phyloP scores from a whole-genome alignment of 2,797 vertebrate species.

The Psittacula derbiana region DNA sequence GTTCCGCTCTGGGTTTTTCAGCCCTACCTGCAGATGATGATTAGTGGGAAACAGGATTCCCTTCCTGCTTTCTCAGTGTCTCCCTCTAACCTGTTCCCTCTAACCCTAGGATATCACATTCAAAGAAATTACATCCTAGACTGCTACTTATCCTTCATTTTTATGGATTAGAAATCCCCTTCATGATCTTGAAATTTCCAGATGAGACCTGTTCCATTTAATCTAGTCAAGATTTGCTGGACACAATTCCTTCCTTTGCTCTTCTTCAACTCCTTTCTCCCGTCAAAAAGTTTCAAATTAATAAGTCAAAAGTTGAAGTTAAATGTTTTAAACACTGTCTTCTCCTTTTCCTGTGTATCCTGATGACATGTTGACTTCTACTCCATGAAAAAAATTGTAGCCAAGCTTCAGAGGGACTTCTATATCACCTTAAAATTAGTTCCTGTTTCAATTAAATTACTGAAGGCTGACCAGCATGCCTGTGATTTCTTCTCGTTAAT shows the following conservation, averaged over 20 bases:
- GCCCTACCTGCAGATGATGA: neutral
- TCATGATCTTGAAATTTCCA: neutral
- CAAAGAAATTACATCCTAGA: neutral
- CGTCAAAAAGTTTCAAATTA: neutral
- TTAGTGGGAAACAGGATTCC: neutral
- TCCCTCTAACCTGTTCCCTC: neutral
- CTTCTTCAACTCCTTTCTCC: neutral
- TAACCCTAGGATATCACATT: neutral
- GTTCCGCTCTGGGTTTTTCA: neutral
- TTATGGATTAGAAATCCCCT: neutral
- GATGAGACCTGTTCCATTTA: neutral
- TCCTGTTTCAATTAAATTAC: conserved; percentile 66
- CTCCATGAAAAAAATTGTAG: neutral
- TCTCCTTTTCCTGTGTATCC: neutral
- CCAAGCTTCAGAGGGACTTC: conserved; percentile 53
- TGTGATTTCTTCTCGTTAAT: conserved; percentile 67
- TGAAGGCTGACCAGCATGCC: conserved; percentile 57
- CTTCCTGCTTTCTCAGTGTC: neutral
- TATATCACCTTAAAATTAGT: conserved; percentile 60
- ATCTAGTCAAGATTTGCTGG: neutral
- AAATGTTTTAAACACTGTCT: neutral
- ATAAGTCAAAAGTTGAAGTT: neutral
- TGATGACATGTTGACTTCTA: neutral
- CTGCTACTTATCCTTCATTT: neutral
- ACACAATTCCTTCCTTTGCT: neutral